Base-by-base conservation (phyloP, 2,797 vertebrate species). In the Aythya fuligula region DNA sequence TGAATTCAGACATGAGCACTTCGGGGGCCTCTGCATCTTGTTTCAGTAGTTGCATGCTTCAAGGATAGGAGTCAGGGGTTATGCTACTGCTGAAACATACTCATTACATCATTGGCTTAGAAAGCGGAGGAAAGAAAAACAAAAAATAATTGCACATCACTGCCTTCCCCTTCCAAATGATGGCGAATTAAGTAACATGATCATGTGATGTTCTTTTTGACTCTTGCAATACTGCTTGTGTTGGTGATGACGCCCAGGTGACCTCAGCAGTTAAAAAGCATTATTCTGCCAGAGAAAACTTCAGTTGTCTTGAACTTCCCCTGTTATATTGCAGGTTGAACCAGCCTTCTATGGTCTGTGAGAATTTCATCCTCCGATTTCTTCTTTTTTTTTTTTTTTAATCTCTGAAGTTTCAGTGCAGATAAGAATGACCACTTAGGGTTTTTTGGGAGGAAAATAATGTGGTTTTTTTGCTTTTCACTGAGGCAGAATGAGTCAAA, bases 61-160 rank as follows among this genome's bases (percentile, higher is more conserved):
- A 66, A 36, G 82, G 43, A 38, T 66, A 82, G 39, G 82, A 92
- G 43, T 75, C 85, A 67, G 71, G 66, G 49, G 38, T 95, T 94
- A 1, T 80, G 61, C 94, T 95, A 93, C 83, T 78, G 6, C 71
- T 77, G 77, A 79, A 86, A 94, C 91, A 76, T 54, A n/a, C 39
- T 91, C 66, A 3, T 87, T 94, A 45, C 71, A 71, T 79, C 91
- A 80, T 36, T 17, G 85, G 69, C 81, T 85, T 87, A 51, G 38
- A 92, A 69, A 93, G 39, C n/a, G 18, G 45, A 45, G 85, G 77
- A 85, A 92, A 85, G 83, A 73, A 90, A 96, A 79, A 56, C 64
- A 91, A 73, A 79, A 72, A 60, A n/a, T 19, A 78, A 76, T 53
- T 69, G 10, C 1, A 34, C 39, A 21, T 82, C 71, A 51, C 60